Base-by-base conservation (phyloP, 2,888 invertebrate genomes). In the Dorcus parallelipipedus region DNA sequence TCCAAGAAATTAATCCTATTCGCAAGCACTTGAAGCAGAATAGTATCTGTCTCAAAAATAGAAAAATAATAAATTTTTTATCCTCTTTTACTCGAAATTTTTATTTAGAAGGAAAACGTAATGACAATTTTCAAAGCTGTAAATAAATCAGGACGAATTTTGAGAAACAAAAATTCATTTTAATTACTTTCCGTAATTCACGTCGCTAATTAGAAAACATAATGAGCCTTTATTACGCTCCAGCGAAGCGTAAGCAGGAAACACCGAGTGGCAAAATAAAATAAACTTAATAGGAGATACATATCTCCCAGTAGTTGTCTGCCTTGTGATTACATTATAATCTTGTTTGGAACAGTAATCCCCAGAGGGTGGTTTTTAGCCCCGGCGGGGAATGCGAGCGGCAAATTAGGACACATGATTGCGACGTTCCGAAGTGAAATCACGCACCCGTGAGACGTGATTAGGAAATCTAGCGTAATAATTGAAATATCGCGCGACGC, bases 401-500 rank as follows among this genome's bases (percentile, higher is more conserved):
- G 51, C 48, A 57, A 57, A 57, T 57, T 57, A 57, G 51, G 40
- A 40, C 40, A 45, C n/a, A 20, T 23, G 53, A 20, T 58, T 52
- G 62, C 62, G 65, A 60, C 64, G 67, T 61, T 63, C 68, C 64
- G 68, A 65, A 67, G 65, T 63, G 63, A 61, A 66, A 67, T 65
- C 73, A 72, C 65, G 71, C 72, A 74, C 63, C 71, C 76, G 74
- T 72, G 71, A 74, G 75, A 76, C 75, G 64, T 72, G 75, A 76
- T 77, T 77, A 76, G 73, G 64, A 75, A 76, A 76, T 75, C 74
- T 76, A 71, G 71, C 71, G 76, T 72, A 75, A 76, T 75, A 76
- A 76, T 77, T 76, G 76, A 75, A 76, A 76, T 74, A 73, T 74
- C 71, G 71, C 62, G 42, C 55, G 14, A 20, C 26, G 26, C 26